Conservation (phyloP, 2,113 vertebrate species). For the Oncorhynchus clarkii region DNA sequence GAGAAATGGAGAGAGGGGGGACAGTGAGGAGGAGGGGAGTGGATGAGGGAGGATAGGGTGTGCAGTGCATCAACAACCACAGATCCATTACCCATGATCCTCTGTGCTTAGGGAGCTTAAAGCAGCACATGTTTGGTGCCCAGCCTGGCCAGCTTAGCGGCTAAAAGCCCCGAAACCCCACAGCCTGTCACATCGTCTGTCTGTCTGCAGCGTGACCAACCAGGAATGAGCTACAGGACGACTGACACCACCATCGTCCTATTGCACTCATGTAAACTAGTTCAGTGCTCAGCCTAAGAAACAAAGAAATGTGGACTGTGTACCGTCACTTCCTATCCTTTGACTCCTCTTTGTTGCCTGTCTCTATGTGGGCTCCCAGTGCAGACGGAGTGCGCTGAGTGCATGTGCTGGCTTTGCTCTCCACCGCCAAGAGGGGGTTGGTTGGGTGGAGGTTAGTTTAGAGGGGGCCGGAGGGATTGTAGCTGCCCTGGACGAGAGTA, state of each 20-base stretch:
- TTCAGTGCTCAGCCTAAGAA: constrained; percentile 30
- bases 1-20: constrained; percentile 31
- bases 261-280: constrained; percentile 70
- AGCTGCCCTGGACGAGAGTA: constrained; percentile 76
- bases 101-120: constrained; percentile 62
- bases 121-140: constrained; percentile 46
- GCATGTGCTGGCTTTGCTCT: constrained; percentile 70
- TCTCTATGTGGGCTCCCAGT: constrained; percentile 49
- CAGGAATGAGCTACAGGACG: constrained; percentile 26
- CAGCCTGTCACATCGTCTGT: constrained; percentile 2
- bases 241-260: constrained; percentile 51
- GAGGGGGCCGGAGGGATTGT: constrained; percentile 68
- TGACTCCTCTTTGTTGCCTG: constrained; percentile 34
- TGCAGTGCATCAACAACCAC: constrained; percentile 68
- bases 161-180: constrained; percentile 26
- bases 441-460: constrained; percentile 36
- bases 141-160: constrained; percentile 52
- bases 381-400: constrained; percentile 58
- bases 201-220: constrained; percentile 7
- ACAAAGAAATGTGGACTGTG: constrained; percentile 19
- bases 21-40: constrained; percentile 14
- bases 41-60: too few relatives aligned
- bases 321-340: constrained; percentile 57
- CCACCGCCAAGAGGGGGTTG: constrained; percentile 36
- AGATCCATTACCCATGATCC: constrained; percentile 69